Evolutionary conservation across 2,797 vertebrate species (phyloP), one percentile per base, ranked within the genome.

Genomic region (Clarias fuscus): DNA sequence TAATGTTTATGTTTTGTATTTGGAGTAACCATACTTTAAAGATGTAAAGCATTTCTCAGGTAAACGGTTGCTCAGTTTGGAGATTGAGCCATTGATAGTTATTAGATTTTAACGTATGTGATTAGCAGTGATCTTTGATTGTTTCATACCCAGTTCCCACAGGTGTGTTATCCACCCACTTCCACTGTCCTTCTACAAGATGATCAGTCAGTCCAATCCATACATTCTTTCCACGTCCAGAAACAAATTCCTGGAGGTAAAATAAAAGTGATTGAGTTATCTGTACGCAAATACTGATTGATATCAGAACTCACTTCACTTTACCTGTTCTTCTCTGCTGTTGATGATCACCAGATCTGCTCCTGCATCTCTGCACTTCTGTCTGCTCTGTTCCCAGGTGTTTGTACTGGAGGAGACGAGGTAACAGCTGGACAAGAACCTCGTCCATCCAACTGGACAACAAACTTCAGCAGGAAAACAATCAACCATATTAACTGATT

Each of bases 301-400:
- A 37, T 11, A 11, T 61, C 56, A 13, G 18, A 77, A 10, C 56
- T 37, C 48, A 71, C 40, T 43, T 43, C 3, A 0, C 37, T 37
- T 65, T 30, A 88, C 89, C 83, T 88, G 85, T 83, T 89, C 78
- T 27, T 86, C 73, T 27, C 2, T 73, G 71, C 86, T 88, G 82
- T 86, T 86, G 37, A 89, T 89, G 84, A 89, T 86, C 65, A 86
- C 86, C 61, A 87, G 68, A 72, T 89, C 84, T 67, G 75, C 84
- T 76, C 56, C 65, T 84, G 14, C 56, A 0, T 14, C 24, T 61
- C 1, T 78, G 58, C 88, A 84, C 18, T 77, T 48, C 68, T 67
- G 14, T 37, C 71, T 84, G 62, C 86, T 85, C 56, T 67, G 3
- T 14, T 68, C 83, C 82, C 82, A 89, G 17, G 37, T 82, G 0